These are phyloP conservation scores for Noctuana brunneofusca DNA, from an alignment of 2,888 invertebrate genomes.

Conservation along the genomic window DNA sequence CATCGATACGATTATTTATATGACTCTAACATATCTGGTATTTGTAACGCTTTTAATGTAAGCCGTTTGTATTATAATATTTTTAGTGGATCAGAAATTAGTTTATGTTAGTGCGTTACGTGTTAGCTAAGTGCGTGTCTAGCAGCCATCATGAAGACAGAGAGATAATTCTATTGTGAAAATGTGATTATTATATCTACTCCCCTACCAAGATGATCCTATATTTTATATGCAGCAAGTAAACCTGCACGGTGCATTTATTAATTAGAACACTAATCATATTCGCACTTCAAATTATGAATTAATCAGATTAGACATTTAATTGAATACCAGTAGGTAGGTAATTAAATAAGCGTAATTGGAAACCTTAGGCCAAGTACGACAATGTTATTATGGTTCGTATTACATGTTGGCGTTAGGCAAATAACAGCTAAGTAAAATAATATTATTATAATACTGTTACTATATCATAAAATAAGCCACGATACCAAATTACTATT, in stretches of 20 bases:
- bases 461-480: background rate
- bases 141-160: too few relatives aligned
- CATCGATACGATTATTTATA: constrained; percentile 33
- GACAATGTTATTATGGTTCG: constrained; percentile 3
- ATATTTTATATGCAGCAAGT: too few relatives aligned
- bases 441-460: background rate
- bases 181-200: too few relatives aligned
- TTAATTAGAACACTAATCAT: background rate
- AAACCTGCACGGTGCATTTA: too few relatives aligned
- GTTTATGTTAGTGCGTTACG: too few relatives aligned
- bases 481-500: background rate
- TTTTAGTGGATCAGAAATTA: too few relatives aligned
- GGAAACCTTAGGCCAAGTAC: constrained; percentile 25
- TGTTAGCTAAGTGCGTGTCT: too few relatives aligned
- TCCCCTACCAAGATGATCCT: too few relatives aligned
- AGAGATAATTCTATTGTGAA: too few relatives aligned
- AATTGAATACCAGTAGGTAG: constrained; percentile 4
- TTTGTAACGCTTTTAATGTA: background rate
- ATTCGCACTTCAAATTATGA: background rate
- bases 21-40: constrained; percentile 9
- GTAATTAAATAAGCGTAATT: constrained; percentile 27
- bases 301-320: background rate
- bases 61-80: background rate
- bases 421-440: background rate
- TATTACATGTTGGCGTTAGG: constrained; percentile 8